Evolutionary conservation across 2,113 vertebrate genomes (phyloP).

Genomic region (Pluvianellus socialis): DNA sequence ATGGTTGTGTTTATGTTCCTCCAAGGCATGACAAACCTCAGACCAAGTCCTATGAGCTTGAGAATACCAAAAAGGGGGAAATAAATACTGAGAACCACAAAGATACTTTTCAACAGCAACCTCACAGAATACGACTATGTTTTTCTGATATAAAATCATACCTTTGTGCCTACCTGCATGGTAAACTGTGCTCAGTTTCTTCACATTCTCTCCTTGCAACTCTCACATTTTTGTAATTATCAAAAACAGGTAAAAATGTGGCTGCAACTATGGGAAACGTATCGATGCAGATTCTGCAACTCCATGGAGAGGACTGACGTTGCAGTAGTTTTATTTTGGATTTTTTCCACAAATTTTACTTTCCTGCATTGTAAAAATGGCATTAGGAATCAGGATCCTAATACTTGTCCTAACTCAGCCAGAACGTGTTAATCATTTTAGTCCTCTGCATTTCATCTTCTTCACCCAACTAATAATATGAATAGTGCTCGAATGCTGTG

Average conservation of each 20-base stretch:
- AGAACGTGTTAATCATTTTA: not conserved
- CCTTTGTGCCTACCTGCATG: not conserved
- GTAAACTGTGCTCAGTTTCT: not conserved
- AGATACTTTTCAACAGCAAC: not conserved
- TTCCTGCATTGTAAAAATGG: not conserved
- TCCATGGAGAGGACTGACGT: not conserved
- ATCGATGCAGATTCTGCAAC: not conserved
- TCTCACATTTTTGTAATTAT: not conserved
- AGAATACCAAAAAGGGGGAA: not conserved
- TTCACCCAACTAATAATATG: not conserved
- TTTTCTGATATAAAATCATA: not conserved
- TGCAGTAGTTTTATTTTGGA: not conserved
- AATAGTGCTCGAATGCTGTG: not conserved
- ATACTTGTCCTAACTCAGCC: not conserved
- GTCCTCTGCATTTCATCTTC: not conserved
- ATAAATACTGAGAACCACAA: not conserved
- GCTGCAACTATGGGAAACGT: not conserved
- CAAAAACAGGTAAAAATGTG: not conserved
- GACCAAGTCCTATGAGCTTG: not conserved
- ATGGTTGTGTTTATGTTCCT: not conserved
- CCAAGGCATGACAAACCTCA: not conserved
- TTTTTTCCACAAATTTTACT: constrained; percentile 12
- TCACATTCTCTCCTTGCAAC: not conserved
- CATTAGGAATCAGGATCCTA: not conserved
- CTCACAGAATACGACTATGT: not conserved